phyloP scores from a whole-genome alignment of 1,140 invertebrate species.

The Zaprionus inermis region DNA sequence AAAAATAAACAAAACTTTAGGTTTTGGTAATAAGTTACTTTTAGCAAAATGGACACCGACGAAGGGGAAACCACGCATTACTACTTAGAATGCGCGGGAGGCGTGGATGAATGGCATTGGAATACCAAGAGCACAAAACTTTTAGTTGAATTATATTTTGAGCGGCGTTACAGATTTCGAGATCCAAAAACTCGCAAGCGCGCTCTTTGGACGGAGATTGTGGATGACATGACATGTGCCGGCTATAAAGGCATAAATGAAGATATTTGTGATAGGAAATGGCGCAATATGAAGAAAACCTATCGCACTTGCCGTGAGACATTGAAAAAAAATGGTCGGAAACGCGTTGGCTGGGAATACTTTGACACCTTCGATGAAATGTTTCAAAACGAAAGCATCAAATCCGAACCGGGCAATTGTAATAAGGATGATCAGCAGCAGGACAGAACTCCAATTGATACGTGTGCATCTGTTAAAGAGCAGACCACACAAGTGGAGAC shows the following conservation, averaged over 20 bases:
- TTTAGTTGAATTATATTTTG: conserved; percentile 42
- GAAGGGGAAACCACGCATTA: conserved; percentile 45
- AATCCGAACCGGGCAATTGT: background rate
- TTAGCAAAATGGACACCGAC: conserved; percentile 35
- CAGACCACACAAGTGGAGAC: background rate
- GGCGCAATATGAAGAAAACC: conserved; percentile 59
- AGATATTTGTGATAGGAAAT: conserved; percentile 59
- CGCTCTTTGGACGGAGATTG: conserved; percentile 48
- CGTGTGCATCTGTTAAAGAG: background rate
- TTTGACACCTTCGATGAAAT: conserved; percentile 48
- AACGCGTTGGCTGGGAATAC: conserved; percentile 45
- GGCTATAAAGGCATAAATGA: conserved; percentile 50
- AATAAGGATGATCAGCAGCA: conserved; percentile 2
- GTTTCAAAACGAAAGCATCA: conserved; percentile 34
- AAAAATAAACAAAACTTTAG: conserved; percentile 4
- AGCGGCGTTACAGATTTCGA: conserved; percentile 33
- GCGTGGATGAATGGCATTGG: conserved; percentile 55
- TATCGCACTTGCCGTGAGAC: conserved; percentile 48
- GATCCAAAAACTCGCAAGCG: conserved; percentile 45
- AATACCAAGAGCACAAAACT: conserved; percentile 47
- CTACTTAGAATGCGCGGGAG: conserved; percentile 37
- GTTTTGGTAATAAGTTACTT: background rate
- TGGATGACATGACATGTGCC: conserved; percentile 44
- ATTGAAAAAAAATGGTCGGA: conserved; percentile 40
- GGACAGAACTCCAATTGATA: conserved; percentile 11